Conservation (phyloP, 2,797 vertebrate genomes). For the Carcharodon carcharias region DNA sequence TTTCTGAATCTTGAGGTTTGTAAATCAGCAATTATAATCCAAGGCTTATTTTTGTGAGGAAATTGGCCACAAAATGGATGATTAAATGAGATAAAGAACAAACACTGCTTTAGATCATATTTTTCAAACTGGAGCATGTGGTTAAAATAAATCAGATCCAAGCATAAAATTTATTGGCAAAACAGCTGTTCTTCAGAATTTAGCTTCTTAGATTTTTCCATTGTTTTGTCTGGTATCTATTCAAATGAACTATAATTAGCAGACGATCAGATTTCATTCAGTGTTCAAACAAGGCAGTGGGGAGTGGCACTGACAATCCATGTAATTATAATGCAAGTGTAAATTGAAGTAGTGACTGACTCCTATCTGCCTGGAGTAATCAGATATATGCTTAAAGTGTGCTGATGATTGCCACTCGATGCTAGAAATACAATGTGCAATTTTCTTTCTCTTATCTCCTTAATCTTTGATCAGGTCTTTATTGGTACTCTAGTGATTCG, state of each 20-base stretch:
- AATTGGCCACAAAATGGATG: neutral
- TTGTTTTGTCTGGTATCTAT: conserved; percentile 30
- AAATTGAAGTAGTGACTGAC: neutral
- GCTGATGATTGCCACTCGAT: neutral
- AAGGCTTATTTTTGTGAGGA: neutral
- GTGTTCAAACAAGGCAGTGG: neutral
- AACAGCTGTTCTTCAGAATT: neutral
- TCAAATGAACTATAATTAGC: conserved; percentile 28
- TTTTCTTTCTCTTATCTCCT: neutral
- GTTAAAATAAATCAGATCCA: neutral
- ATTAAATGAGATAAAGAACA: neutral
- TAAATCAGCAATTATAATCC: neutral
- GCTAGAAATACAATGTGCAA: neutral
- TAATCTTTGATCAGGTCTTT: neutral
- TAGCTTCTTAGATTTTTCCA: neutral
- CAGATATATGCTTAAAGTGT: neutral
- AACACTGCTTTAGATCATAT: neutral
- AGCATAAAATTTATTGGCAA: neutral
- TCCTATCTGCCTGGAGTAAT: neutral
- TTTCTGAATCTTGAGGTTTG: neutral
- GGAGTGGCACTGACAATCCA: neutral
- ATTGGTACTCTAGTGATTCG: neutral
- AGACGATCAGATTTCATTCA: neutral
- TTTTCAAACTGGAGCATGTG: neutral
- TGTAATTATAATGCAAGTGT: neutral